Evolutionary conservation across 2,888 invertebrate species (phyloP), one percentile per base, ranked within the genome.

Genomic region (Zaprionus obscuricornis): DNA sequence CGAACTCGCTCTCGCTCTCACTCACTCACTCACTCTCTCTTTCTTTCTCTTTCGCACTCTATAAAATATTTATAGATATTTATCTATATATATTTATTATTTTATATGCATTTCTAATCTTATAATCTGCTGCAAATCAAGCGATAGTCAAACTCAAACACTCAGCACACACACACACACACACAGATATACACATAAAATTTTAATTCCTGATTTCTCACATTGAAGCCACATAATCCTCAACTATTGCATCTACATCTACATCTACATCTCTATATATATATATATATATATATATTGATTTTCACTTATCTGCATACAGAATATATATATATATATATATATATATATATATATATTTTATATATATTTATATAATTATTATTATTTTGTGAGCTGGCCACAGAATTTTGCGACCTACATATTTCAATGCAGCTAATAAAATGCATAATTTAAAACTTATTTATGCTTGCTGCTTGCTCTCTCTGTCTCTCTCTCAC

Each of bases 391-490:
- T 68, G 33, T 27, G 36, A 42, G 34, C 27, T 45, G 64, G 51
- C 26, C 66, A 52, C 66, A 56, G 56, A 84, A n/a, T n/a, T 77
- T 77, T 81, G 81, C 59, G 82, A 77, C 63, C 77, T 52, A 73
- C 66, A 40, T 34, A 76, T 75, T 68, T 74, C 4, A 76, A 69
- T 76, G 69, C 74, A 72, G 85, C 58, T 81, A 69, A 84, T 81
- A 66, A 68, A 69, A 55, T 76, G 69, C 82, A 84, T 81, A 84
- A 69, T 73, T 84, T 84, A 69, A 60, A n/a, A 51, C 27, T 14
- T 14, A 65, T 65, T 50, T 51, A 55, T 55, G n/a, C n/a, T n/a
- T n/a, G n/a, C n/a, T n/a, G n/a, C n/a, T n/a, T n/a, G n/a, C n/a
- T n/a, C n/a, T n/a, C n/a, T n/a, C n/a, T n/a, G n/a, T n/a, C n/a